Evolutionary conservation across 2,113 vertebrate genomes (phyloP), one percentile per base, ranked within the genome.

Genomic region (Meleagris gallopavo): DNA sequence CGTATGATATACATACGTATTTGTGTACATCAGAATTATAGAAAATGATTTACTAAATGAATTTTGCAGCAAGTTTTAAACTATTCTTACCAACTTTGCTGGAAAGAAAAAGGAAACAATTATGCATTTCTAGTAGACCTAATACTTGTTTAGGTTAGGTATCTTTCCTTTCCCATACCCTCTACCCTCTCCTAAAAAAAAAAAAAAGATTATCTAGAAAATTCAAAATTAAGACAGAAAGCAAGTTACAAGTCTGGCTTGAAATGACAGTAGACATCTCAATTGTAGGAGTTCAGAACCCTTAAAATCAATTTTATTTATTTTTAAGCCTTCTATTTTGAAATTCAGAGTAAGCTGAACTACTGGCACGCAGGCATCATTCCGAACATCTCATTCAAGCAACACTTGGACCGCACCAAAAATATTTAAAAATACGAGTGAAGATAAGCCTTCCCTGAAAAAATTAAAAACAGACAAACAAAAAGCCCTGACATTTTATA

Each of bases 151-250:
- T 36, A 41, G 3, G n/a, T 69, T 36, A 41, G 2, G n/a, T 17
- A 1, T 17, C 8, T 62, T 76, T 46, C 9, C n/a, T 67, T n/a
- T 6, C 6, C 30, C 25, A 29, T 40, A 17, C 25, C 25, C 16
- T 55, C 54, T 18, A 55, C 54, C 17, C 21, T 54, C 9, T 17
- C 13, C 27, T 30, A 54, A n/a, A n/a, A n/a, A n/a, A n/a, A n/a
- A 55, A 16, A 4, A 72, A 34, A 57, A 5, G 67, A 52, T 16
- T 4, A 41, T 20, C 45, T 73, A 10, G 29, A 91, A 79, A 38
- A 46, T 40, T 83, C 11, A n/a, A 75, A 36, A 67, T 0, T 6
- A 11, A 60, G 9, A 72, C 25, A 24, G 4, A 27, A 5, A 0
- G 0, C 11, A 76, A 46, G 2, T 43, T 11, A 14, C 4, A 60